Evolutionary conservation across 2,797 vertebrate species (phyloP).

Genomic region (Tachyglossus aculeatus): DNA sequence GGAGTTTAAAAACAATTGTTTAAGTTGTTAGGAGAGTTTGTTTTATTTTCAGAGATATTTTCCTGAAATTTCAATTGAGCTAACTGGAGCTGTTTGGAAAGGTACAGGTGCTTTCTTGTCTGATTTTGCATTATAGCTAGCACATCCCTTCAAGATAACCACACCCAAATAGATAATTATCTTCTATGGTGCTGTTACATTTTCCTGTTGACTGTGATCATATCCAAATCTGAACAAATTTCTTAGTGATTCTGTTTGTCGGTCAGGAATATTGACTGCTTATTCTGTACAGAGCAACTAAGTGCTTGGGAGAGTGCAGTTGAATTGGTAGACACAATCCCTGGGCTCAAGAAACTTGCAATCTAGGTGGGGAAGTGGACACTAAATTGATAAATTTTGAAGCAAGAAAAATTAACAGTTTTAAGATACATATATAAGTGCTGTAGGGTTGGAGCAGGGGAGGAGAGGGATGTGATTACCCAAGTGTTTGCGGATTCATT

Average conservation of each 20-base stretch:
- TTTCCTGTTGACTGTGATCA: neutral
- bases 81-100: neutral
- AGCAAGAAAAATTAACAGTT: too few relatives aligned
- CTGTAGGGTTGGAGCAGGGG: too few relatives aligned
- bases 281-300: too few relatives aligned
- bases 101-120: slow-evolving; percentile 6
- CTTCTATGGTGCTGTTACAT: neutral
- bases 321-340: too few relatives aligned
- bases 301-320: too few relatives aligned
- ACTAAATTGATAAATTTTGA: too few relatives aligned
- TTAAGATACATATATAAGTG: too few relatives aligned
- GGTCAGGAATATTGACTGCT: too few relatives aligned
- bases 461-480: too few relatives aligned
- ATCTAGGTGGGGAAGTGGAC: too few relatives aligned
- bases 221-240: slow-evolving; percentile 29
- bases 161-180: slow-evolving; percentile 11
- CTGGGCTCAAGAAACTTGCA: too few relatives aligned
- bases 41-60: neutral
- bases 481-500: too few relatives aligned
- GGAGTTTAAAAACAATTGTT: neutral
- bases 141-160: neutral
- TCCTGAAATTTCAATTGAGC: neutral
- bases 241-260: slow-evolving; percentile 20
- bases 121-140: neutral
- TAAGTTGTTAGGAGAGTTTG: neutral